Percentiles rank a stretch among this genome's conserved stretches.
These are phyloP conservation scores for Sebastes minor DNA, from an alignment of 2,797 vertebrate species.

Conservation along the genomic window DNA sequence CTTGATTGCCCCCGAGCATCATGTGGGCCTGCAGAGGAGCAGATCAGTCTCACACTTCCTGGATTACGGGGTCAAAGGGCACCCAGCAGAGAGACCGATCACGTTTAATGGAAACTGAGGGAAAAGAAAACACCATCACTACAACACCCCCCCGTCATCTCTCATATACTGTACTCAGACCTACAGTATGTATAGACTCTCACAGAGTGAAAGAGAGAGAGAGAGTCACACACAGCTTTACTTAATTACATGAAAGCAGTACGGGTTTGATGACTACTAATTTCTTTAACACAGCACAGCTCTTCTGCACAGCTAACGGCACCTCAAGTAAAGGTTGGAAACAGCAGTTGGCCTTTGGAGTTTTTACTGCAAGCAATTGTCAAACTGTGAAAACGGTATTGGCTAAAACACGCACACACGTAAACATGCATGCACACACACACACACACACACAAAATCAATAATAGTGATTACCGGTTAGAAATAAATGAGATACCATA, in stretches of 20 bases:
- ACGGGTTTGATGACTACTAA: not conserved
- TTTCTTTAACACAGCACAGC: not conserved
- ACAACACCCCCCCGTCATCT: not conserved
- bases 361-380: not conserved
- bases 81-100: constrained; percentile 40
- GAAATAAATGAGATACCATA: not conserved
- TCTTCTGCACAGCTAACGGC: not conserved
- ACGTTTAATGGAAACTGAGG: constrained; percentile 32
- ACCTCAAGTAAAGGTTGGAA: not conserved
- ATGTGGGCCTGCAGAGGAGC: constrained; percentile 37
- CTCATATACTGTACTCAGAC: not conserved
- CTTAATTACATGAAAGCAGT: not conserved
- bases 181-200: not conserved
- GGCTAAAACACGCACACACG: not conserved
- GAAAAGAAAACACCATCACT: constrained; percentile 25
- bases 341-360: not conserved
- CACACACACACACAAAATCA: not conserved
- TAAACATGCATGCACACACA: not conserved
- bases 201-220: not conserved
- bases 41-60: constrained; percentile 47
- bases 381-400: not conserved
- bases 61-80: constrained; percentile 62
- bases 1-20: constrained; percentile 65
- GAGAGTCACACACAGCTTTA: not conserved
- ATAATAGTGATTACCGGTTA: not conserved